Evolutionary conservation across 2,888 invertebrate genomes (phyloP).

Genomic region (Atherix ibis): DNA sequence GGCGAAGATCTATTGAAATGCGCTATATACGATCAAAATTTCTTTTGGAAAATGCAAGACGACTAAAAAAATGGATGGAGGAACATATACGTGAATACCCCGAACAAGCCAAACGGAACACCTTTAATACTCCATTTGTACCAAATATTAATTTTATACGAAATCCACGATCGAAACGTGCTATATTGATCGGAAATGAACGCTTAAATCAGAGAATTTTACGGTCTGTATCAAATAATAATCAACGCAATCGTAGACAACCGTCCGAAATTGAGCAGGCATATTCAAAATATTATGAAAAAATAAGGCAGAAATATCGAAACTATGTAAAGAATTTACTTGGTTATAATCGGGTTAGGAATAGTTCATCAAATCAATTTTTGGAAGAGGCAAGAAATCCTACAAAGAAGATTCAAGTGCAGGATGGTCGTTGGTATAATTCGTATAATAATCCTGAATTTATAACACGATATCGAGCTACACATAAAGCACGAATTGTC

Average conservation of each 20-base stretch:
- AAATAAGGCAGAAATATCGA: slow-evolving; percentile 25
- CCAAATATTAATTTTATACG: slow-evolving; percentile 4
- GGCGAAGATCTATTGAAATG: slow-evolving; percentile 36
- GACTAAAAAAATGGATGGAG: slow-evolving; percentile 12
- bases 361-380: slow-evolving; percentile 10
- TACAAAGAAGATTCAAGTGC: slow-evolving; percentile 16
- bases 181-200: not conserved
- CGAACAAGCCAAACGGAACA: slow-evolving; percentile 1
- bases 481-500: slow-evolving; percentile 17
- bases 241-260: slow-evolving; percentile 13
- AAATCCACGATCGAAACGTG: slow-evolving; percentile 6
- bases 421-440: slow-evolving; percentile 21
- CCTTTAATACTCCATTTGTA: slow-evolving; percentile 3
- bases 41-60: slow-evolving; percentile 19
- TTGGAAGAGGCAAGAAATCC: slow-evolving; percentile 11
- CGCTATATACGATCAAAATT: slow-evolving; percentile 23
- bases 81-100: not conserved
- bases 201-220: slow-evolving; percentile 1
- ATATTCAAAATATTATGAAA: slow-evolving; percentile 26
- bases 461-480: slow-evolving; percentile 16
- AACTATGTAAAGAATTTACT: slow-evolving; percentile 26
- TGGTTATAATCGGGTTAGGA: slow-evolving; percentile 16
- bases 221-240: not conserved
- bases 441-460: slow-evolving; percentile 19
- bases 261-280: slow-evolving; percentile 22